Evolutionary conservation across 2,113 vertebrate species (phyloP).

Genomic region (Eupsittula cactorum): DNA sequence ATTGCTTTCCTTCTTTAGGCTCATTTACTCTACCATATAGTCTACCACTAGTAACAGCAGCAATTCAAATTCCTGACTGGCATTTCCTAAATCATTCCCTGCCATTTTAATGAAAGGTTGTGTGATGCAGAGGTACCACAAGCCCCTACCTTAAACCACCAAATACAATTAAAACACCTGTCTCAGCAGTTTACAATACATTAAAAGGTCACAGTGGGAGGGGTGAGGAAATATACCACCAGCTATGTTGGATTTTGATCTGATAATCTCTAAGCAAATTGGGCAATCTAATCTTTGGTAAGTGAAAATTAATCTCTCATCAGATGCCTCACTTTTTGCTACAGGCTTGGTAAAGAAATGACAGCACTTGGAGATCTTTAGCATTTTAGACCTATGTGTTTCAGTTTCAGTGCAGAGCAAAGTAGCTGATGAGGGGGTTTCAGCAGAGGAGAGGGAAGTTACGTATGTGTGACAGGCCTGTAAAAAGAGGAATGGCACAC

Average conservation of each 20-base stretch:
- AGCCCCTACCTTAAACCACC: not conserved
- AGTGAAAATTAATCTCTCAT: not conserved
- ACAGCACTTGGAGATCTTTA: not conserved
- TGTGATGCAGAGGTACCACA: not conserved
- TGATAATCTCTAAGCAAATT: not conserved
- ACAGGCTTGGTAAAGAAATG: not conserved
- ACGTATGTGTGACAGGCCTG: not conserved
- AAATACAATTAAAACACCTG: not conserved
- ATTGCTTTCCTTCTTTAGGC: not conserved
- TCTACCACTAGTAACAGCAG: not conserved
- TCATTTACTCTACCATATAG: not conserved
- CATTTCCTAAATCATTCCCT: not conserved
- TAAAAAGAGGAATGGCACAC: not conserved
- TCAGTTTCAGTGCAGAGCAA: not conserved
- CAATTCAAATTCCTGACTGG: not conserved
- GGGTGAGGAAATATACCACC: not conserved
- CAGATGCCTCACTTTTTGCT: not conserved
- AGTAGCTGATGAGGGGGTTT: not conserved
- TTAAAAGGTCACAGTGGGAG: slow-evolving; percentile 42
- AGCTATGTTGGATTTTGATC: not conserved
- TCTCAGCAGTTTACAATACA: slow-evolving; percentile 25
- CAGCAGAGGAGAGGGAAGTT: not conserved
- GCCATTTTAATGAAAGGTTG: not conserved
- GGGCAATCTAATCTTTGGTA: not conserved
- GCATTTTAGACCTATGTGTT: not conserved